A percentile compares a stretch with the other conserved stretches of the same genome.
Evolutionary conservation across 2,113 vertebrate genomes (phyloP).

Genomic region (Noturus placidus): DNA sequence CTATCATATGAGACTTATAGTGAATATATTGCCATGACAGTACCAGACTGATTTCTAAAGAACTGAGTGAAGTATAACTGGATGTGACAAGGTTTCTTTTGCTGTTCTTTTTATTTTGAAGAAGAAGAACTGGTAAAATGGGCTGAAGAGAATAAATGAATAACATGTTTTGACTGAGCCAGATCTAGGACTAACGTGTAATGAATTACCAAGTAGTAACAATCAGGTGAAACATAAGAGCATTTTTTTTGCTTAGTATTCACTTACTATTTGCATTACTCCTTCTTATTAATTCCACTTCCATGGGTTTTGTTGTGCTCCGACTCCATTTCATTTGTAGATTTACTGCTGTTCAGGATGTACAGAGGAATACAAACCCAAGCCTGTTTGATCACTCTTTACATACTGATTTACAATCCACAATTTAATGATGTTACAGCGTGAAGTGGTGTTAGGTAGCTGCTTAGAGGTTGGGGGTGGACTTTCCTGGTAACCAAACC

Average conservation of each 20-base stretch:
- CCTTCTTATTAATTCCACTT: conserved; percentile 35
- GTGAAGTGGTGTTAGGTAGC: conserved; percentile 61
- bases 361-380: conserved; percentile 58
- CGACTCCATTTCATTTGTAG: conserved; percentile 67
- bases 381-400: conserved; percentile 73
- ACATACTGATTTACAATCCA: conserved; percentile 75
- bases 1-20: conserved; percentile 22
- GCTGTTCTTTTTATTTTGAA: neutral
- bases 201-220: neutral
- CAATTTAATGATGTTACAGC: conserved; percentile 77
- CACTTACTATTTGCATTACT: conserved; percentile 5
- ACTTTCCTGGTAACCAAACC: conserved; percentile 59
- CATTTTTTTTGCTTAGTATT: neutral
- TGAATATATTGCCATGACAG: neutral
- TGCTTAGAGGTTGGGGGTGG: conserved; percentile 56
- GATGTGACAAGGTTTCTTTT: neutral
- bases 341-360: conserved; percentile 66
- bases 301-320: conserved; percentile 62
- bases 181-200: neutral
- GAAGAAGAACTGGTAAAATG: neutral
- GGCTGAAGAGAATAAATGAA: neutral
- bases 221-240: neutral
- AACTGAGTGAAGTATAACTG: neutral
- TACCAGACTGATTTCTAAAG: conserved; percentile 8
- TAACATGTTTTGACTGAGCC: neutral